phyloP scores from a whole-genome alignment of 2,888 invertebrate genomes.

The Epirrita christyi region DNA sequence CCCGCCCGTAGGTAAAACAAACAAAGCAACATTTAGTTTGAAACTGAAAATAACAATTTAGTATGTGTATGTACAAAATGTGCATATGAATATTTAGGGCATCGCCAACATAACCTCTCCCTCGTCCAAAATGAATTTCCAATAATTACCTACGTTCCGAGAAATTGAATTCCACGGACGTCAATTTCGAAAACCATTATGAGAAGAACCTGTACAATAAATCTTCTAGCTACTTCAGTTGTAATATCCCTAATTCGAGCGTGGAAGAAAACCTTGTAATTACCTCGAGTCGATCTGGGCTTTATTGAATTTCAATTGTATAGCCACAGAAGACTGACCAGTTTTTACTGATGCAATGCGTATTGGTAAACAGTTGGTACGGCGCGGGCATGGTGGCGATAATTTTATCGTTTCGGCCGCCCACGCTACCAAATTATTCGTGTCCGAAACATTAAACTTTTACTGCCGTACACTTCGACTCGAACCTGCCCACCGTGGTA shows the following conservation, averaged over 20 bases:
- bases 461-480: constrained; percentile 24
- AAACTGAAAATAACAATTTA: no score
- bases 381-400: constrained; percentile 26
- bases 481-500: constrained; percentile 23
- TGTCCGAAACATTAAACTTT: constrained; percentile 35
- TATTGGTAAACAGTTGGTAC: constrained; percentile 3
- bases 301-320: no score
- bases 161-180: neutral
- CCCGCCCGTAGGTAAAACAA: no score
- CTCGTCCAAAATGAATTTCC: neutral
- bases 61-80: neutral
- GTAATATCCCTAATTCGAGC: neutral
- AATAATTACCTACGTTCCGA: neutral
- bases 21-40: no score
- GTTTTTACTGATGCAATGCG: neutral
- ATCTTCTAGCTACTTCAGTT: neutral
- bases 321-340: neutral
- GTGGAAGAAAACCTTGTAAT: neutral
- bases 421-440: constrained; percentile 30
- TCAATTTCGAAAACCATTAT: neutral
- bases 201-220: neutral
- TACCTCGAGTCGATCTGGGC: no score
- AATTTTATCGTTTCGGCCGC: constrained; percentile 25
- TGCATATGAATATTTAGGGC: neutral
- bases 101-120: neutral